Percentiles rank a stretch among this genome's conserved stretches.
Evolutionary conservation across 2,113 vertebrate species (phyloP).

Genomic region (Paradoxurus hermaphroditus): DNA sequence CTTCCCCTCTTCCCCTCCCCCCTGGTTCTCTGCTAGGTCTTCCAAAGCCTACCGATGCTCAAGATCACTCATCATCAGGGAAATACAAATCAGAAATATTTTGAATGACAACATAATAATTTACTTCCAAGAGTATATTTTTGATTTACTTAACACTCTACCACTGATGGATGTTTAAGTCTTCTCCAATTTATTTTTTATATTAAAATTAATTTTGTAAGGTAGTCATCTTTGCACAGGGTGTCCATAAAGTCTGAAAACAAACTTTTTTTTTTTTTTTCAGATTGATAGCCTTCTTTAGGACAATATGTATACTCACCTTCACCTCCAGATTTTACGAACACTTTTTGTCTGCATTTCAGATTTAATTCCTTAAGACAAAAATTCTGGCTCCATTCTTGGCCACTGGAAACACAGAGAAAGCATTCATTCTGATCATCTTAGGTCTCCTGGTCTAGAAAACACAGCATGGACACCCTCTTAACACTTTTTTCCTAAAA

Average conservation of each 20-base stretch:
- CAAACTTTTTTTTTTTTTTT: constrained; percentile 19
- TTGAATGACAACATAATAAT: constrained; percentile 33
- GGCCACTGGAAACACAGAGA: not conserved
- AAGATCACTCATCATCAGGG: too few species aligned
- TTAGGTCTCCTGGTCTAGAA: not conserved
- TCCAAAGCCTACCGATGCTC: too few species aligned
- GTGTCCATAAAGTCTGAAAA: not conserved
- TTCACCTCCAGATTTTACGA: constrained; percentile 26
- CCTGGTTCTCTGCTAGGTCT: too few species aligned
- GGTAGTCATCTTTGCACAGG: not conserved
- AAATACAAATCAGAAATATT: constrained; percentile 50
- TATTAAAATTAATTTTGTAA: constrained; percentile 43
- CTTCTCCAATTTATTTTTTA: not conserved
- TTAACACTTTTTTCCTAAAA: not conserved
- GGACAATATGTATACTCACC: not conserved
- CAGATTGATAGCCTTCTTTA: not conserved
- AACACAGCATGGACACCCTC: not conserved
- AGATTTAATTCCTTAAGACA: constrained; percentile 48
- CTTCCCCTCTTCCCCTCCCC: too few species aligned
- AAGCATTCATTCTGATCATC: not conserved
- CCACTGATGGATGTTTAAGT: not conserved
- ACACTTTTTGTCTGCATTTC: constrained; percentile 24
- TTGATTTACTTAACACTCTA: not conserved
- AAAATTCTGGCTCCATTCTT: not conserved
- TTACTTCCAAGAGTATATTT: constrained; percentile 5